phyloP scores from a whole-genome alignment of 2,797 vertebrate species.

The Phyllotis vaccarum region DNA sequence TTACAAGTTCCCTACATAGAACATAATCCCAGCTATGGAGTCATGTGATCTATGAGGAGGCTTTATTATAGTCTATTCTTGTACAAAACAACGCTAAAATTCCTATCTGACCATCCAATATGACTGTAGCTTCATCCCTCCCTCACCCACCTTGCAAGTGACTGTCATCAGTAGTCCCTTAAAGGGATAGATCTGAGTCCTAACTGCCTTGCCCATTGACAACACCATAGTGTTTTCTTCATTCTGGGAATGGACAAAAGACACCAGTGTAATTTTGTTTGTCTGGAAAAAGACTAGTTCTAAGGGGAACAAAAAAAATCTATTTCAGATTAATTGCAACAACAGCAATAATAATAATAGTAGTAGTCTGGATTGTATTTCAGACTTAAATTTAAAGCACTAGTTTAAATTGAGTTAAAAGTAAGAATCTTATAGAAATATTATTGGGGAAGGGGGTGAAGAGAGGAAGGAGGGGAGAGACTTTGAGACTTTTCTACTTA shows the following conservation, averaged over 20 bases:
- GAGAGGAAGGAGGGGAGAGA: not conserved
- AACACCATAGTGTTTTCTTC: not conserved
- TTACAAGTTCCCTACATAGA: not conserved
- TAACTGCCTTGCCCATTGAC: not conserved
- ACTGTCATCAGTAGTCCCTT: not conserved
- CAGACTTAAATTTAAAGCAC: slow-evolving; percentile 24
- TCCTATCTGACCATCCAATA: not conserved
- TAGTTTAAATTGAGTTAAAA: slow-evolving; percentile 14
- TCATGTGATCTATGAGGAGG: not conserved
- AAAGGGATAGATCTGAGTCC: not conserved
- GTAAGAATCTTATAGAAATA: slow-evolving; percentile 20
- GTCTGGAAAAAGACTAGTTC: slow-evolving; percentile 29
- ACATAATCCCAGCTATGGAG: too few species aligned
- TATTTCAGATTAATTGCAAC: not conserved
- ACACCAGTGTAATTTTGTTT: slow-evolving; percentile 29
- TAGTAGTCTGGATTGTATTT: not conserved
- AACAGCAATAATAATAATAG: not conserved
- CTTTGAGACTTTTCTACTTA: not conserved
- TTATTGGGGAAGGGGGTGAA: not conserved
- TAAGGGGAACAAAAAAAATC: slow-evolving; percentile 32
- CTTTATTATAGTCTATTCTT: not conserved
- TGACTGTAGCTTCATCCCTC: not conserved
- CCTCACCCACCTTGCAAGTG: not conserved
- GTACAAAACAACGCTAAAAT: too few species aligned
- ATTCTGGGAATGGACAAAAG: not conserved